Conservation (phyloP, 2,113 vertebrate species). For the Zingel zingel region DNA sequence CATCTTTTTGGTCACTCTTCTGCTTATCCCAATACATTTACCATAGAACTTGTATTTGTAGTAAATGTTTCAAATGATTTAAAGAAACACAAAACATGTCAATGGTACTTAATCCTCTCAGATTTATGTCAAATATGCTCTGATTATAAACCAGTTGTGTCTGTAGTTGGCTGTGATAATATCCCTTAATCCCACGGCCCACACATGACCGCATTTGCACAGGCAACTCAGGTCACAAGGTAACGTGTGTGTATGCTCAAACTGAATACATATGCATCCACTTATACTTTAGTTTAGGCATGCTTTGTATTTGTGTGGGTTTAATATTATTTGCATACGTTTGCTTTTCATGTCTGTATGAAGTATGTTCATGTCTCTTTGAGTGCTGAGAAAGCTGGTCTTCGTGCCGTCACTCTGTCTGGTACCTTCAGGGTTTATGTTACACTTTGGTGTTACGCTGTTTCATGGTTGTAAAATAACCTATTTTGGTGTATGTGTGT, state of each 20-base stretch:
- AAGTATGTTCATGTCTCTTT: not conserved
- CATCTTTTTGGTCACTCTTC: not conserved
- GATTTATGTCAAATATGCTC: conserved; percentile 11
- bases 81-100: conserved; percentile 15
- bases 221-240: conserved; percentile 15
- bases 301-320: not conserved
- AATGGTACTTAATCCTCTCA: conserved; percentile 24
- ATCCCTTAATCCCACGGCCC: conserved; percentile 45
- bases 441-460: conserved; percentile 5
- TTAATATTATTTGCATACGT: not conserved
- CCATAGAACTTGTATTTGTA: not conserved
- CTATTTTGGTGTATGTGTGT: not conserved
- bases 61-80: not conserved
- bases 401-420: conserved; percentile 6
- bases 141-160: conserved; percentile 39
- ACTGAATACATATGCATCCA: conserved; percentile 5
- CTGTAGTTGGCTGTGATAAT: conserved; percentile 42
- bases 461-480: conserved; percentile 16
- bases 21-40: not conserved
- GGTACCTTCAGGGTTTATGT: conserved; percentile 10
- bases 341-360: not conserved
- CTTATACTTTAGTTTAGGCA: not conserved
- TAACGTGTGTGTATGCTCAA: not conserved
- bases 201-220: conserved; percentile 33
- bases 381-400: not conserved